These are phyloP conservation scores for Misgurnus mizolepis DNA, from an alignment of 2,113 vertebrate genomes.

Conservation along the genomic window DNA sequence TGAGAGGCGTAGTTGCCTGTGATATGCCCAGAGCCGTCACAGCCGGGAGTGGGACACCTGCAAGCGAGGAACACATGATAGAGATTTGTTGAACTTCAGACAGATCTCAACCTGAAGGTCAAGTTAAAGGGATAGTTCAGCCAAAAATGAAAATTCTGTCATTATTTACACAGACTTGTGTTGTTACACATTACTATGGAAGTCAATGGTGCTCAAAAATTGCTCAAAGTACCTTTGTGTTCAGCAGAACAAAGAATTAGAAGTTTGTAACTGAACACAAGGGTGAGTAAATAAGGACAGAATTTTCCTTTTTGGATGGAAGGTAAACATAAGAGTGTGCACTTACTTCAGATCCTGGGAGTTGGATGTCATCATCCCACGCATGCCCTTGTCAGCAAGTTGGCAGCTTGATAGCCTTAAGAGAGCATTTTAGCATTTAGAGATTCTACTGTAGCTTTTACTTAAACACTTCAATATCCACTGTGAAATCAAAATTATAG, in stretches of 20 bases:
- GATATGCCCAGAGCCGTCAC: slow-evolving; percentile 97
- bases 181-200: no score
- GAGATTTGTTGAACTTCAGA: background rate
- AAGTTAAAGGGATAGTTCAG: background rate
- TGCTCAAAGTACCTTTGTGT: no score
- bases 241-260: no score
- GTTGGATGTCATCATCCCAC: slow-evolving; percentile 91
- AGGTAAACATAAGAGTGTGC: background rate
- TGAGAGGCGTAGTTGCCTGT: slow-evolving; percentile 98
- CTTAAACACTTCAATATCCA: no score
- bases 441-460: background rate
- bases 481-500: no score
- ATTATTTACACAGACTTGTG: no score
- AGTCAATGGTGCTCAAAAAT: no score
- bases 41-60: slow-evolving; percentile 97
- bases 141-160: no score
- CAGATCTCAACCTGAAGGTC: slow-evolving; percentile 32
- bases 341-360: slow-evolving; percentile 96
- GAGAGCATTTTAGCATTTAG: slow-evolving; percentile 57
- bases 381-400: slow-evolving; percentile 93
- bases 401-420: slow-evolving; percentile 95
- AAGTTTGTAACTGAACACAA: no score
- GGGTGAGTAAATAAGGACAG: no score
- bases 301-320: no score
- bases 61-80: background rate